phyloP scores from a whole-genome alignment of 2,797 vertebrate species.

The Oophaga sylvatica region DNA sequence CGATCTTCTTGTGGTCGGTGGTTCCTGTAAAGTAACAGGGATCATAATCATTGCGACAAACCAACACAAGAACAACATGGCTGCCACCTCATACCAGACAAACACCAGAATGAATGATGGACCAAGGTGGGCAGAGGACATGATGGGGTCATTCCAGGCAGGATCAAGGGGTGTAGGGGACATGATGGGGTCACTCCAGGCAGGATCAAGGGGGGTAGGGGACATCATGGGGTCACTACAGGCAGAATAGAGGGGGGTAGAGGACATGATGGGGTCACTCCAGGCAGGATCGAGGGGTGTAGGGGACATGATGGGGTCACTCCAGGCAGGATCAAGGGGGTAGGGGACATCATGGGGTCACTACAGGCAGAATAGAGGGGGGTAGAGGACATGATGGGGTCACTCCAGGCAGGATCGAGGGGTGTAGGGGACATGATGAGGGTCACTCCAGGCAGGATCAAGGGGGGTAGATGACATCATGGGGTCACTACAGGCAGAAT shows the following conservation, averaged over 20 bases:
- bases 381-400: not conserved
- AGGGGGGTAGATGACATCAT: not conserved
- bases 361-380: not conserved
- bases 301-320: not conserved
- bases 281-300: not conserved
- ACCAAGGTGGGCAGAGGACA: not conserved
- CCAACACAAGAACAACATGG: too few relatives aligned
- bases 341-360: not conserved
- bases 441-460: not conserved
- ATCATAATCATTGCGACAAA: too few relatives aligned
- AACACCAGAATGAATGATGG: too few relatives aligned
- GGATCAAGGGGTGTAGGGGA: not conserved
- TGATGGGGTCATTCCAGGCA: not conserved
- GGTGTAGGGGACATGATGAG: too few relatives aligned
- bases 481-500: too few relatives aligned
- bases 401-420: not conserved
- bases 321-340: not conserved
- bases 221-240: not conserved
- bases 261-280: not conserved
- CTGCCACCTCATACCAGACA: too few relatives aligned
- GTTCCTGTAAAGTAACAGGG: conserved; percentile 71
- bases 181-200: not conserved
- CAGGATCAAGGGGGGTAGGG: too few relatives aligned
- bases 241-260: not conserved
- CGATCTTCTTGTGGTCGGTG: conserved; percentile 74